These are phyloP conservation scores for Parelbella ahira DNA, from an alignment of 2,888 invertebrate genomes.

Conservation along the genomic window DNA sequence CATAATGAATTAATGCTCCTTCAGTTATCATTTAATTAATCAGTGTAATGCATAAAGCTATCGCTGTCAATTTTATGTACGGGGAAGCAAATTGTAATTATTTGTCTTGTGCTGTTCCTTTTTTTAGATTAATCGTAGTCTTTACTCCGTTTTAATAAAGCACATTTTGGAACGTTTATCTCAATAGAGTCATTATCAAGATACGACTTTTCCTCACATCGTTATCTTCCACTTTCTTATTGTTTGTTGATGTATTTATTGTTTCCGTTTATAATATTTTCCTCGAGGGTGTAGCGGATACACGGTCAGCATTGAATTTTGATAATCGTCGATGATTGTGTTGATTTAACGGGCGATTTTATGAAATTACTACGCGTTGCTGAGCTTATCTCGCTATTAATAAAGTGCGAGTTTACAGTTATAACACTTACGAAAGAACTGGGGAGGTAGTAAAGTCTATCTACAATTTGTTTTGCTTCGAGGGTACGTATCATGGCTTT, in stretches of 20 bases:
- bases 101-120: slow-evolving; percentile 24
- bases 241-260: slow-evolving; percentile 25
- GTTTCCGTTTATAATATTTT: slow-evolving; percentile 17
- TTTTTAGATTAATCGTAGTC: slow-evolving; percentile 14
- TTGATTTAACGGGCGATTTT: slow-evolving; percentile 3
- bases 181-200: slow-evolving; percentile 20
- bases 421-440: no score
- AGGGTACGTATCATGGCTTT: slow-evolving; percentile 31
- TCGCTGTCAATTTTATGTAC: slow-evolving; percentile 43
- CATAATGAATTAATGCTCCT: slow-evolving; percentile 51
- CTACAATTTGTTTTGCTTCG: slow-evolving; percentile 30
- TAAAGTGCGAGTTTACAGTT: no score
- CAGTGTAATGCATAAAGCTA: slow-evolving; percentile 50
- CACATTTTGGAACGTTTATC: slow-evolving; percentile 1
- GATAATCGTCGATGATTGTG: slow-evolving; percentile 10
- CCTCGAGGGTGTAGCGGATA: slow-evolving; percentile 10
- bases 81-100: slow-evolving; percentile 54
- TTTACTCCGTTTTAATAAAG: slow-evolving; percentile 29
- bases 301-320: slow-evolving; percentile 5
- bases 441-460: no score
- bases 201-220: slow-evolving; percentile 23
- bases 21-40: slow-evolving; percentile 63
- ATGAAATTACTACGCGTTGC: slow-evolving; percentile 5
- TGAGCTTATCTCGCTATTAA: no score
- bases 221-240: slow-evolving; percentile 22